Conservation (phyloP, 2,888 invertebrate genomes). For the Agrilus cyanescens region DNA sequence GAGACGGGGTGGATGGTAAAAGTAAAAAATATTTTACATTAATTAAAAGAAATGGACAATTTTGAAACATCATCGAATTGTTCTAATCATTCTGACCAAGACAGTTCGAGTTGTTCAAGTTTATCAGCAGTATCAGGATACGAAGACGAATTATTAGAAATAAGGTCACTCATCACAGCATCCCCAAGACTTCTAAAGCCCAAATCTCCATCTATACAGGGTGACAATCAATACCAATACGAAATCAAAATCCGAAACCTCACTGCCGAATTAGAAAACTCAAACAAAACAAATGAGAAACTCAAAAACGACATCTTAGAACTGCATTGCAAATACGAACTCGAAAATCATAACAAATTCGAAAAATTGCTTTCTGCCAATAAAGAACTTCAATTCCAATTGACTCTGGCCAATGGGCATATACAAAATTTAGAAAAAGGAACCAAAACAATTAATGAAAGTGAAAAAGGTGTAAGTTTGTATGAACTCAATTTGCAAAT, state of each 20-base stretch:
- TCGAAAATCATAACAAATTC: conserved; percentile 4
- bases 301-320: conserved; percentile 5
- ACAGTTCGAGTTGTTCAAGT: conserved; percentile 2
- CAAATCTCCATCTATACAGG: neutral
- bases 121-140: conserved; percentile 6
- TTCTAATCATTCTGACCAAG: conserved; percentile 2
- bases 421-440: neutral
- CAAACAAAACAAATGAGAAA: conserved; percentile 4
- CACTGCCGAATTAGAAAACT: conserved; percentile 4
- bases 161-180: conserved; percentile 1
- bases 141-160: conserved; percentile 5
- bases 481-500: no score
- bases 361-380: conserved; percentile 4
- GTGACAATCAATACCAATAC: neutral
- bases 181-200: neutral
- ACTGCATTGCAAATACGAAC: conserved; percentile 1
- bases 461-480: no score
- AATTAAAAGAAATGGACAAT: conserved; percentile 3
- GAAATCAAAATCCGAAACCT: conserved; percentile 4
- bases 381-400: conserved; percentile 1
- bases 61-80: conserved; percentile 5
- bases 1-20: no score
- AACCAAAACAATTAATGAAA: no score
- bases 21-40: no score
- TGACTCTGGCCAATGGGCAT: conserved; percentile 2